phyloP scores from a whole-genome alignment of 37 sponge, comb jelly and placozoan genomes.

The Spongia lamella region DNA sequence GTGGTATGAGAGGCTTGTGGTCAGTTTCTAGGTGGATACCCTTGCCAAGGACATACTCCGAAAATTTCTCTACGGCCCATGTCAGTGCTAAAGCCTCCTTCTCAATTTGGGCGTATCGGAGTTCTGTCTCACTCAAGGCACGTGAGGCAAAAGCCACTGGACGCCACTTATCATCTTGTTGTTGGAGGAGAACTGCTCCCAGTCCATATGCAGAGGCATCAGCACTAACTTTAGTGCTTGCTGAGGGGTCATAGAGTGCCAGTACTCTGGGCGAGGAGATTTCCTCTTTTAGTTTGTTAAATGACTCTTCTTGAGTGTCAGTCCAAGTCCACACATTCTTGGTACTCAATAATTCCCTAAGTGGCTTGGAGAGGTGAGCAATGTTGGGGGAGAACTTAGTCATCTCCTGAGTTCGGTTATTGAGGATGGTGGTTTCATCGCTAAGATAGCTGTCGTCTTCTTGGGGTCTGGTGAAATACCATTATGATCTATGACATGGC shows the following conservation, averaged over 20 bases:
- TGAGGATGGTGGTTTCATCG: slow-evolving; percentile 7
- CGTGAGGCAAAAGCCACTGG: slow-evolving; percentile 25
- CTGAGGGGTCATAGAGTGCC: slow-evolving; percentile 6
- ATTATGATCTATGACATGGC: slow-evolving; percentile 29
- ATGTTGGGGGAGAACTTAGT: slow-evolving; percentile 19
- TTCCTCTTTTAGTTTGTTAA: slow-evolving; percentile 2
- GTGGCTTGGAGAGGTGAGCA: slow-evolving; percentile 16
- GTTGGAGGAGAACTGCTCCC: too few species aligned
- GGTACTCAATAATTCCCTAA: slow-evolving; percentile 14
- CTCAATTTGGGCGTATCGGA: too few species aligned
- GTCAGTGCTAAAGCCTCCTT: too few species aligned
- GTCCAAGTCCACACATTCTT: slow-evolving; percentile 21
- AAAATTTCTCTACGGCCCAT: slow-evolving; percentile 37
- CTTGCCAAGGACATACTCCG: slow-evolving; percentile 4
- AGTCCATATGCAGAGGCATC: too few species aligned
- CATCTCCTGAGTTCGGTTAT: slow-evolving; percentile 13
- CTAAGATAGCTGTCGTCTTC: slow-evolving; percentile 19
- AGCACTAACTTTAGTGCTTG: slow-evolving; percentile 1
- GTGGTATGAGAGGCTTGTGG: slow-evolving; percentile 48
- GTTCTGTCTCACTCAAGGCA: slow-evolving; percentile 25
- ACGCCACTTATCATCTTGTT: background rate
- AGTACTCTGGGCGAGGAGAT: slow-evolving; percentile 1
- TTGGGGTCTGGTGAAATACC: slow-evolving; percentile 18
- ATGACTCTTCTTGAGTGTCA: slow-evolving; percentile 1
- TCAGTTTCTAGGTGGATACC: slow-evolving; percentile 19